Conservation (phyloP, 2,888 invertebrate genomes). For the Tachina lurida region DNA sequence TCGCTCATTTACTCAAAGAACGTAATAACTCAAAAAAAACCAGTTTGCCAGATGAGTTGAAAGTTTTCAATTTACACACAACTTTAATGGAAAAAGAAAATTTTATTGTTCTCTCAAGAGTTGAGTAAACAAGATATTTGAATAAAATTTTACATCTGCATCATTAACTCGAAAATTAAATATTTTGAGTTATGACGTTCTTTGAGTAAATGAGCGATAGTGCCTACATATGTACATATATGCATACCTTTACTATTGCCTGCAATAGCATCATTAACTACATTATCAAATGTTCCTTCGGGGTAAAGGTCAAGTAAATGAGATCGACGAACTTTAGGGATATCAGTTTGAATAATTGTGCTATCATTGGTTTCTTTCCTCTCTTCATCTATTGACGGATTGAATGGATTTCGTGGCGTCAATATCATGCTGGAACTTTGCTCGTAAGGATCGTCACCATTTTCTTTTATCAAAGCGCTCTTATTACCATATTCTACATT, state of each 20-base stretch:
- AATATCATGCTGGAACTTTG: not conserved
- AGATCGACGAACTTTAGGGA: slow-evolving; percentile 81
- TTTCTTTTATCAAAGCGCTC: slow-evolving; percentile 8
- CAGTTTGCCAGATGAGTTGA: too few species aligned
- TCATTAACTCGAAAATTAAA: too few species aligned
- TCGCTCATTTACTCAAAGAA: too few species aligned
- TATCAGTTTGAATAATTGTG: slow-evolving; percentile 58
- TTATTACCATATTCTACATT: slow-evolving; percentile 65
- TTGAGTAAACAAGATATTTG: too few species aligned
- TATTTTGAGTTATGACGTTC: too few species aligned
- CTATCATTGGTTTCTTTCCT: not conserved
- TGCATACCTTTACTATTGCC: slow-evolving; percentile 74
- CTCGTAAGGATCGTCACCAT: not conserved
- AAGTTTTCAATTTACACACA: too few species aligned
- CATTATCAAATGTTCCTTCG: slow-evolving; percentile 76
- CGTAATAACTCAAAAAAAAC: too few species aligned
- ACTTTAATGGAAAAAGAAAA: too few species aligned
- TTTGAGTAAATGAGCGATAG: too few species aligned
- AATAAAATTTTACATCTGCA: too few species aligned
- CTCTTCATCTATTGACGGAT: not conserved
- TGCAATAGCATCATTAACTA: slow-evolving; percentile 43
- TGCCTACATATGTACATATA: not conserved
- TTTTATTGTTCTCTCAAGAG: too few species aligned
- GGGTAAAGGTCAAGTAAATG: slow-evolving; percentile 85
- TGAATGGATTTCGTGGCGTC: not conserved